Base-by-base conservation (phyloP, 1,140 invertebrate species). In the Panagrolaimus sp. region DNA sequence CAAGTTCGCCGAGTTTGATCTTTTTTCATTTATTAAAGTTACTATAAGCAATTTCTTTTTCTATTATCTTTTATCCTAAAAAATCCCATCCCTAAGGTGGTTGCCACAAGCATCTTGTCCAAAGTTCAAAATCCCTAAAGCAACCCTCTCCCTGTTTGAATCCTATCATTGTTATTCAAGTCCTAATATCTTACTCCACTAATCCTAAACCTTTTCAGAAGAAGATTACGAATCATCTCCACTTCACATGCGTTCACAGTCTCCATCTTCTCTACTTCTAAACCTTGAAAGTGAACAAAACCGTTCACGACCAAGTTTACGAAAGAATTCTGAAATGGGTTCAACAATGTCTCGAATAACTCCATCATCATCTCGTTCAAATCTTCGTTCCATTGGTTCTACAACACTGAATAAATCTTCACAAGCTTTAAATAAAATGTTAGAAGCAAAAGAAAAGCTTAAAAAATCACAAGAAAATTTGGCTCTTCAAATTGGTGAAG, bases 401-500 rank as follows among this genome's bases (percentile, higher is more conserved):
- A 14, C 38, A 20, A 25, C 72, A 13, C 9, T 45, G 11, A 57
- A 74, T 27, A 64, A 69, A 25, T 64, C 72, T 14, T 20, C 31
- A 20, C 73, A 74, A 46, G 72, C 73, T 16, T 43, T 74, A 31
- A 70, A 75, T 38, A 73, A 73, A 27, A n/a, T 76, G 20, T 47
- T 65, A 4, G 68, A 74, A n/a, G 48, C 66, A 9, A 66, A 72
- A 53, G 63, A 78, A 38, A 47, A 72, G 43, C 61, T 76, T 7
- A 74, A 76, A 47, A 74, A 74, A 62, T 78, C 76, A 9, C 74
- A 76, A 43, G 74, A 76, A 38, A 76, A 76, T 53, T 61, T 76
- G 42, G 67, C 73, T 25, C 23, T 23, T 23, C 38, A 31, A 69
- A 23, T 45, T 5, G 69, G 8, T 5, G 62, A n/a, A n/a, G 46